These are phyloP conservation scores for Seira musarum DNA, from an alignment of 2,888 invertebrate species.

Conservation along the genomic window DNA sequence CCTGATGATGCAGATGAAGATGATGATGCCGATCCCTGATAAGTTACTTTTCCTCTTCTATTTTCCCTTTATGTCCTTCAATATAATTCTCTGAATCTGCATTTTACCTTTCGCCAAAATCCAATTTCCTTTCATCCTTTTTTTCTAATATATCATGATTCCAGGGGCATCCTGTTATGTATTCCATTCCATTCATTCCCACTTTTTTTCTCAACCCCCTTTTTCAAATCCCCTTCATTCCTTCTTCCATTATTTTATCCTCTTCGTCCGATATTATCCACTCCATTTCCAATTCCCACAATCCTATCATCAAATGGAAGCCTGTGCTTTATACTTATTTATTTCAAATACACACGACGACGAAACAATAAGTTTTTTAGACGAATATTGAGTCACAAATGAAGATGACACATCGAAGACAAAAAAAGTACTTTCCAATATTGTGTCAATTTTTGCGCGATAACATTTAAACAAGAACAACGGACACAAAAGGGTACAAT, in stretches of 20 bases:
- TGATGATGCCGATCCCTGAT: conserved; percentile 36
- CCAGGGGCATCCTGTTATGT: background rate
- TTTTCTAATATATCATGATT: background rate
- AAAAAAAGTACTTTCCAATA: background rate
- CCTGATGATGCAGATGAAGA: conserved; percentile 25
- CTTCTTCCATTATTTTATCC: background rate
- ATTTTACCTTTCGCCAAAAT: conserved; percentile 8
- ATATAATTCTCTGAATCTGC: conserved; percentile 16
- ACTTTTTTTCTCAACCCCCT: conserved; percentile 7
- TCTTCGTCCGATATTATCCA: conserved; percentile 8
- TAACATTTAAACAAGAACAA: conserved; percentile 2
- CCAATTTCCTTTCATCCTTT: conserved; percentile 18
- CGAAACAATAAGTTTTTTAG: background rate
- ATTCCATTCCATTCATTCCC: conserved; percentile 14
- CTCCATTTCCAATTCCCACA: background rate
- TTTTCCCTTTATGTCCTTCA: conserved; percentile 9
- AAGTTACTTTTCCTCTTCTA: conserved; percentile 33
- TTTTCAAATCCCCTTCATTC: conserved; percentile 22
- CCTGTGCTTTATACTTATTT: background rate
- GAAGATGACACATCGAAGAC: too few relatives aligned
- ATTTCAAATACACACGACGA: conserved; percentile 8
- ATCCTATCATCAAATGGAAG: conserved; percentile 11
- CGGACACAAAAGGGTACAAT: background rate
- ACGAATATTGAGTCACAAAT: too few relatives aligned
- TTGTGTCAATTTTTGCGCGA: too few relatives aligned